Evolutionary conservation across 2,888 invertebrate genomes (phyloP).

Genomic region (Clanis bilineata): DNA sequence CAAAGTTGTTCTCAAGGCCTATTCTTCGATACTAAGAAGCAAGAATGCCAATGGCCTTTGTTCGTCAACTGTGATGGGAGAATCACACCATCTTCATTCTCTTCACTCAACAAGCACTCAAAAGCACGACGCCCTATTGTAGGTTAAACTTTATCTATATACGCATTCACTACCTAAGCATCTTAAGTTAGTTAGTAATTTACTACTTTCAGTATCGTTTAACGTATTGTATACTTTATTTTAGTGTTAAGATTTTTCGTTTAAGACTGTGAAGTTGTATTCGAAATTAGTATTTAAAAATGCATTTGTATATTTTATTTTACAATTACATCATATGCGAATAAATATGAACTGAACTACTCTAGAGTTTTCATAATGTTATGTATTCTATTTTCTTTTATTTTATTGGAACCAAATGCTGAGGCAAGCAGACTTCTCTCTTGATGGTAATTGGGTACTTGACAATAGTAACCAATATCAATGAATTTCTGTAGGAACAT

Average conservation of each 20-base stretch:
- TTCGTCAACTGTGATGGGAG: neutral
- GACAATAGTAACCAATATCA: no score
- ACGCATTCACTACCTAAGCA: neutral
- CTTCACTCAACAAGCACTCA: neutral
- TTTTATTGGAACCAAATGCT: no score
- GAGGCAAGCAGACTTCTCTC: no score
- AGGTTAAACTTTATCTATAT: neutral
- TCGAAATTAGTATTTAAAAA: neutral
- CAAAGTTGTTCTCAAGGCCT: neutral
- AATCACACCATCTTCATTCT: neutral
- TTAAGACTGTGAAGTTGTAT: conserved; percentile 9
- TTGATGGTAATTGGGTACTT: no score
- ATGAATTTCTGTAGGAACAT: no score
- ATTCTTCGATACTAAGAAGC: neutral
- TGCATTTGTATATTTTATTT: neutral
- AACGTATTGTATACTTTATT: neutral
- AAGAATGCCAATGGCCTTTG: neutral
- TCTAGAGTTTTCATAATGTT: no score
- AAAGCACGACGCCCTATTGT: neutral
- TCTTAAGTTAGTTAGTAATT: neutral
- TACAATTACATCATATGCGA: neutral
- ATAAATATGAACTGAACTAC: no score
- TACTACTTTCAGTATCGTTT: no score
- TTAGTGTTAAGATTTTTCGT: neutral
- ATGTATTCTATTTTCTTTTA: no score